phyloP scores from a whole-genome alignment of 2,113 vertebrate species.

The Upupa epops region DNA sequence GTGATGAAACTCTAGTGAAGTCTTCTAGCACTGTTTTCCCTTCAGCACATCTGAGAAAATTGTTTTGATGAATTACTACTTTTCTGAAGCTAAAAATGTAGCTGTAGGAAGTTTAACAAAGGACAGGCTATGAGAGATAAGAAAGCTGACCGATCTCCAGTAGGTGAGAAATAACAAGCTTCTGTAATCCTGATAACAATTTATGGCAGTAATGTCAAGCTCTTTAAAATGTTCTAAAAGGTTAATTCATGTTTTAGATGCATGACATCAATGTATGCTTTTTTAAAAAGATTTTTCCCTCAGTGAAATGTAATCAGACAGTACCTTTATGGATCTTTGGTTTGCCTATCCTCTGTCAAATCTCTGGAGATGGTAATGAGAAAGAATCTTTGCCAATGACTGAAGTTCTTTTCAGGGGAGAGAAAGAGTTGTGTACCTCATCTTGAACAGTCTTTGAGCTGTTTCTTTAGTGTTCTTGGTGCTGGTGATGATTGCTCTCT shows the following conservation, averaged over 20 bases:
- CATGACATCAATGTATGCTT: not conserved
- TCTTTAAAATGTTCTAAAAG: not conserved
- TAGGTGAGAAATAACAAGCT: not conserved
- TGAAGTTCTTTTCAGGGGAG: not conserved
- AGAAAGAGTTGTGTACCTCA: not conserved
- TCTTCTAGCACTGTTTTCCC: not conserved
- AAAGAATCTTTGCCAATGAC: fast-evolving
- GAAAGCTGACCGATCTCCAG: not conserved
- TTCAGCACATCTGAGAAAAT: not conserved
- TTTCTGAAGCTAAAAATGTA: not conserved
- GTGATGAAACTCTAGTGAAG: not conserved
- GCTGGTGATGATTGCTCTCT: too few relatives aligned
- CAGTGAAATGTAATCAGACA: not conserved
- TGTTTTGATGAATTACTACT: not conserved
- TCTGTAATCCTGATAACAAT: not conserved
- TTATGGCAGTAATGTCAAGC: not conserved
- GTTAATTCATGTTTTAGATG: not conserved
- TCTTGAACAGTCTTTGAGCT: not conserved
- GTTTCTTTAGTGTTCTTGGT: not conserved
- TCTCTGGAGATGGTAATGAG: not conserved
- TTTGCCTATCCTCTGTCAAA: not conserved
- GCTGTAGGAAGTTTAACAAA: not conserved
- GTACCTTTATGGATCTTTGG: not conserved
- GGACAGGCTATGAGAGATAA: not conserved
- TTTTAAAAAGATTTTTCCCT: not conserved